Percentiles rank a stretch among this genome's conserved stretches.
phyloP scores from a whole-genome alignment of 2,113 vertebrate genomes.

The Thamnophis sirtalis region DNA sequence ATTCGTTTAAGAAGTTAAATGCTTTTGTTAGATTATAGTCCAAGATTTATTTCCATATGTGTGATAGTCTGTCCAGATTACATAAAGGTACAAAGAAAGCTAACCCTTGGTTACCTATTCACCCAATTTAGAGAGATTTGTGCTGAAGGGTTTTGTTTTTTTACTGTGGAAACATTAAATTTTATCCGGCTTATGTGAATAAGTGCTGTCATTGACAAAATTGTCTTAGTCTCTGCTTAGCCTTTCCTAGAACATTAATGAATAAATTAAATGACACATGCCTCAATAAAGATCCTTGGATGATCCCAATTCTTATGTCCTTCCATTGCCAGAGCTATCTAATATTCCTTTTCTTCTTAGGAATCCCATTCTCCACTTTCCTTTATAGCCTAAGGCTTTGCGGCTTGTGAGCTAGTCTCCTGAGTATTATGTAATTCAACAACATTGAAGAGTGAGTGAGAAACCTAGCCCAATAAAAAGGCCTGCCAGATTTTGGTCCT shows the following conservation, averaged over 20 bases:
- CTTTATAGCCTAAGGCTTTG: constrained; percentile 13
- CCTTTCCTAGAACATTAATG: neutral
- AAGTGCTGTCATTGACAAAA: neutral
- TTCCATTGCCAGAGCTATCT: neutral
- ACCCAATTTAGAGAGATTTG: neutral
- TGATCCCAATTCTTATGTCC: neutral
- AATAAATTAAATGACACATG: neutral
- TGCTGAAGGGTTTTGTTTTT: neutral
- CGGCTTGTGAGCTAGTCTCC: neutral
- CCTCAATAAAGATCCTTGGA: neutral
- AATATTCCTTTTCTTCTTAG: neutral
- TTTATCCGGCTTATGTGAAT: neutral
- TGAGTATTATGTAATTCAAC: constrained; percentile 18
- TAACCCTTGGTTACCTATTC: neutral
- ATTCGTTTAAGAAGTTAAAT: neutral
- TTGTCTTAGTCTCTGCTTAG: neutral
- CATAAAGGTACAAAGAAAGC: neutral
- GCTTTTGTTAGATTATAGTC: neutral
- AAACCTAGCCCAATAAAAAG: neutral
- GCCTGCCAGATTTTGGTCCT: neutral
- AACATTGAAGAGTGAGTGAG: neutral
- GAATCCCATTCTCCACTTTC: constrained; percentile 5
- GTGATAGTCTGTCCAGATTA: neutral
- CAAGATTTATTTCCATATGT: neutral
- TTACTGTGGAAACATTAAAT: neutral